Conservation (phyloP, 2,888 invertebrate genomes). For the Argyresthia goedartella region DNA sequence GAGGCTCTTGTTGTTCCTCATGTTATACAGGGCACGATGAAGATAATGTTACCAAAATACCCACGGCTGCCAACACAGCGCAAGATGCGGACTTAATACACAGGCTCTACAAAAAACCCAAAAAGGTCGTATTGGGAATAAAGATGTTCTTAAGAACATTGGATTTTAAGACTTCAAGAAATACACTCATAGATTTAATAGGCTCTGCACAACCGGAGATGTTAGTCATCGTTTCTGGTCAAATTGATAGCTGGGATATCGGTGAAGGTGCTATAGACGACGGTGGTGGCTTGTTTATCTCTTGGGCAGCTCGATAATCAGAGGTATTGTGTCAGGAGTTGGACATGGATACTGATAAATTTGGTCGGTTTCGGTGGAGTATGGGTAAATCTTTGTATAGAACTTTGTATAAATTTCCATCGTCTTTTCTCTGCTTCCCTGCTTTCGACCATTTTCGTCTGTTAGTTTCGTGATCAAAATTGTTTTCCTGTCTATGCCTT, state of each 20-base stretch:
- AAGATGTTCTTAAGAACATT: slow-evolving; percentile 76
- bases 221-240: slow-evolving; percentile 84
- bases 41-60: slow-evolving; percentile 73
- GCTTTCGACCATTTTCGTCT: too few relatives aligned
- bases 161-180: slow-evolving; percentile 74
- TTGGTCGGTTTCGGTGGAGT: too few relatives aligned
- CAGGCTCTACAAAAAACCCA: slow-evolving; percentile 72
- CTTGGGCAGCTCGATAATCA: too few relatives aligned
- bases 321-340: too few relatives aligned
- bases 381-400: too few relatives aligned
- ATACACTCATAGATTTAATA: slow-evolving; percentile 78
- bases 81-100: slow-evolving; percentile 83
- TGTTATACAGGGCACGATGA: slow-evolving; percentile 82
- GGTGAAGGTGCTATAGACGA: slow-evolving; percentile 92
- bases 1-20: too few relatives aligned
- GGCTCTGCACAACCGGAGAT: slow-evolving; percentile 57
- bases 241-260: slow-evolving; percentile 90
- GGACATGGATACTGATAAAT: too few relatives aligned
- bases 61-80: slow-evolving; percentile 79
- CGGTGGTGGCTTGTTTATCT: slow-evolving; percentile 84
- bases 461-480: too few relatives aligned
- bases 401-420: too few relatives aligned
- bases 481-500: too few relatives aligned
- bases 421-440: too few relatives aligned
- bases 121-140: slow-evolving; percentile 59